These are phyloP conservation scores for Lepidurus apus DNA, from an alignment of 1,140 invertebrate genomes.

Conservation along the genomic window DNA sequence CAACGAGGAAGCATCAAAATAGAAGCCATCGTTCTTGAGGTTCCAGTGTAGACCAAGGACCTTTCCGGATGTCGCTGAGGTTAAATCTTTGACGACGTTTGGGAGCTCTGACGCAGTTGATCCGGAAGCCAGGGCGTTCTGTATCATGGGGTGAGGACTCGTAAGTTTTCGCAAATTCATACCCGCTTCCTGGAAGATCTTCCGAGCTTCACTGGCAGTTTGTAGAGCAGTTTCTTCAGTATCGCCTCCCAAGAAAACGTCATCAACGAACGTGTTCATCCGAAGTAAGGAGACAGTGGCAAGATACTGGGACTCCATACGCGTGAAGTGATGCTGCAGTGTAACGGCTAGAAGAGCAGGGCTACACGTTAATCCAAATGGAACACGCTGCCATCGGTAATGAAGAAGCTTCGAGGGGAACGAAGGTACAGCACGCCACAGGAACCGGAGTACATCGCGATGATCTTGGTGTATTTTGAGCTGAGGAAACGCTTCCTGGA, in stretches of 20 bases:
- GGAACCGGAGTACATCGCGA: slow-evolving; percentile 5
- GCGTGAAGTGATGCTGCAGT: not conserved
- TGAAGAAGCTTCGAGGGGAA: not conserved
- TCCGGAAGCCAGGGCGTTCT: not conserved
- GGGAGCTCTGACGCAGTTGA: not conserved
- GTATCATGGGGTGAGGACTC: slow-evolving; percentile 37
- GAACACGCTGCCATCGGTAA: not conserved
- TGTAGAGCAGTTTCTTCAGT: slow-evolving; percentile 34
- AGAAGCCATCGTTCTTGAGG: not conserved
- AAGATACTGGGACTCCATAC: not conserved
- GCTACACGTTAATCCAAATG: not conserved
- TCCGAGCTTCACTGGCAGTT: slow-evolving; percentile 36
- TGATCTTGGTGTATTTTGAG: not conserved
- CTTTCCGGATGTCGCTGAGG: not conserved
- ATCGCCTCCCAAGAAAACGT: slow-evolving; percentile 44
- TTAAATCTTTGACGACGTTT: not conserved
- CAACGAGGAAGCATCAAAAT: not conserved
- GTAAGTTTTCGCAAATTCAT: slow-evolving; percentile 41
- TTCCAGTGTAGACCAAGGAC: slow-evolving; percentile 24
- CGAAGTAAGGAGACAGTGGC: not conserved
- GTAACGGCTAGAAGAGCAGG: not conserved
- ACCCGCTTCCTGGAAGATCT: slow-evolving; percentile 36
- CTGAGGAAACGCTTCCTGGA: slow-evolving; percentile 20
- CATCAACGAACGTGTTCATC: slow-evolving; percentile 45
- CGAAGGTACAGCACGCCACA: not conserved